phyloP scores from a whole-genome alignment of 2,797 vertebrate genomes.

The Pagetopsis macropterus region DNA sequence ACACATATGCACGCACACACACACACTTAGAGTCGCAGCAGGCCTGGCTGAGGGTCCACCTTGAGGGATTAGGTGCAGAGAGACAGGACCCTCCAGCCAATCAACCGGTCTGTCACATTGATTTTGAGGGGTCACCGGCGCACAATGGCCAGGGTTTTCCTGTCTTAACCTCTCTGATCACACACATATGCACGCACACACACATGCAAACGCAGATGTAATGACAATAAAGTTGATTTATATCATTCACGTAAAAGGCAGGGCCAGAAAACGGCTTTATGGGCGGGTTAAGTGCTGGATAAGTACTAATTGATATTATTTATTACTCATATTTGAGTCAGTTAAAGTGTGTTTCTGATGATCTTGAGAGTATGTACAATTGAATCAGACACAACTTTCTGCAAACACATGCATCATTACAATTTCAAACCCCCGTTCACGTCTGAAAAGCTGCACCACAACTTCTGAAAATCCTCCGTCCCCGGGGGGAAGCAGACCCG shows the following conservation, averaged over 20 bases:
- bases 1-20: slow-evolving; percentile 18
- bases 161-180: slow-evolving; percentile 81
- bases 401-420: not conserved
- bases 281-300: not conserved
- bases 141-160: slow-evolving; percentile 87
- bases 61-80: slow-evolving; percentile 87
- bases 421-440: slow-evolving; percentile 31
- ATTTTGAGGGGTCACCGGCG: slow-evolving; percentile 83
- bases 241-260: slow-evolving; percentile 23
- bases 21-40: slow-evolving; percentile 46
- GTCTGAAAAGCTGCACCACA: slow-evolving; percentile 65
- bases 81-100: slow-evolving; percentile 87
- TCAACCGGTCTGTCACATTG: slow-evolving; percentile 85
- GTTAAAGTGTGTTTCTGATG: slow-evolving; percentile 12
- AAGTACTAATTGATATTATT: not conserved
- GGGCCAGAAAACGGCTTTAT: slow-evolving; percentile 10
- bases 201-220: slow-evolving; percentile 36
- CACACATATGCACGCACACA: slow-evolving; percentile 64
- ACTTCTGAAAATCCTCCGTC: slow-evolving; percentile 75
- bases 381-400: slow-evolving; percentile 1
- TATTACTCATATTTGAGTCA: not conserved
- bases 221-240: slow-evolving; percentile 51
- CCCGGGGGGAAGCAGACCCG: slow-evolving; percentile 69
- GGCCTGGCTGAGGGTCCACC: slow-evolving; percentile 77
- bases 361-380: not conserved